These are phyloP conservation scores for Ophioninae sp. DNA, from an alignment of 2,888 invertebrate genomes.

Conservation along the genomic window DNA sequence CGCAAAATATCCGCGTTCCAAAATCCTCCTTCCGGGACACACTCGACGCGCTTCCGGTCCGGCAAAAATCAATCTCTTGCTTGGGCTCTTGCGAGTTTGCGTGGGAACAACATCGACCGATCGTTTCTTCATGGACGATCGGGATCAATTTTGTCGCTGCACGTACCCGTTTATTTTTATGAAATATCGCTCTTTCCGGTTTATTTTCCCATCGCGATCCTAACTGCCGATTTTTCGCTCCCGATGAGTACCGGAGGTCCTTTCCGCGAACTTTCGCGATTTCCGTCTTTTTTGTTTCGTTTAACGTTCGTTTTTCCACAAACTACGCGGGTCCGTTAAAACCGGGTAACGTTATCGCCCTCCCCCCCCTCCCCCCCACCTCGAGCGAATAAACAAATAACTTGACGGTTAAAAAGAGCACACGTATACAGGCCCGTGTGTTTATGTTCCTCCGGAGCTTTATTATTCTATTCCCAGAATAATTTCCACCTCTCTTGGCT, in stretches of 20 bases:
- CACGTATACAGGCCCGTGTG: slow-evolving; percentile 25
- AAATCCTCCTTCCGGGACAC: background rate
- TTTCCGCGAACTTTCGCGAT: background rate
- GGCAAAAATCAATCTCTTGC: background rate
- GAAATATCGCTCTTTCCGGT: too few relatives aligned
- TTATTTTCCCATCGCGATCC: too few relatives aligned
- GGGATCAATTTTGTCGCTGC: too few relatives aligned
- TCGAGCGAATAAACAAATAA: slow-evolving; percentile 30
- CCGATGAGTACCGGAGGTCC: background rate
- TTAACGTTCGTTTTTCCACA: background rate
- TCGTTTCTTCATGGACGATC: too few relatives aligned
- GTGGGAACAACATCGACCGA: too few relatives aligned
- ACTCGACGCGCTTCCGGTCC: slow-evolving; percentile 1
- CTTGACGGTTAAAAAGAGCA: background rate
- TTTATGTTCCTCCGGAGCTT: slow-evolving; percentile 48
- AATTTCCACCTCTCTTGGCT: slow-evolving; percentile 36
- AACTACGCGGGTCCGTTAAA: background rate
- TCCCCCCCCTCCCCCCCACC: background rate
- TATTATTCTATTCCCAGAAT: slow-evolving; percentile 48
- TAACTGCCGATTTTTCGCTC: too few relatives aligned
- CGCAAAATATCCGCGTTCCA: background rate
- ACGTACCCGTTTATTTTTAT: too few relatives aligned
- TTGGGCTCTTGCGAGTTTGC: too few relatives aligned
- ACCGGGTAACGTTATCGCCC: background rate
- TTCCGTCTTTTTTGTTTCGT: background rate